phyloP scores from a whole-genome alignment of 2,888 invertebrate genomes.

The Agapostemon virescens region DNA sequence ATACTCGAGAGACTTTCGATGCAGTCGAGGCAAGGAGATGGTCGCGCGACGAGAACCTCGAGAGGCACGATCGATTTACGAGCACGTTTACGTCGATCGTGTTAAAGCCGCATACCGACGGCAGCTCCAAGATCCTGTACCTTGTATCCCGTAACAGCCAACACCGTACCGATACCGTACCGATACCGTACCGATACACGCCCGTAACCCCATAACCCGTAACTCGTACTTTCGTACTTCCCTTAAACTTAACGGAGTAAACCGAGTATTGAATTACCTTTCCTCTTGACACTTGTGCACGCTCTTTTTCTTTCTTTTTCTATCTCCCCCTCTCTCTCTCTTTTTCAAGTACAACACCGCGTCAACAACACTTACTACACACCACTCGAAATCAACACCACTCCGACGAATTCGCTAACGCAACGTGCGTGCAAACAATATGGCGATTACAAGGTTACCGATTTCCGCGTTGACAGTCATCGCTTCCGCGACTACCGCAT shows the following conservation, averaged over 20 bases:
- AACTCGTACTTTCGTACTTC: not conserved
- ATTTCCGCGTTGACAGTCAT: slow-evolving; percentile 75
- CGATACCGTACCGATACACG: not conserved
- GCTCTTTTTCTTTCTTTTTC: not conserved
- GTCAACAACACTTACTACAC: slow-evolving; percentile 39
- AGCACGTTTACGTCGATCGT: slow-evolving; percentile 51
- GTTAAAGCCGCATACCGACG: not conserved
- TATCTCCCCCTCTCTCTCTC: no score
- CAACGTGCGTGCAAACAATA: slow-evolving; percentile 76
- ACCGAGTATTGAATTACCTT: slow-evolving; percentile 57
- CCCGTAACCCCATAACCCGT: not conserved
- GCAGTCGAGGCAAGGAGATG: slow-evolving; percentile 41
- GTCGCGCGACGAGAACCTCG: slow-evolving; percentile 39
- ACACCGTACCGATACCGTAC: not conserved
- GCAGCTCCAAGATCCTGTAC: not conserved
- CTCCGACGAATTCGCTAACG: slow-evolving; percentile 45
- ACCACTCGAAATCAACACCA: slow-evolving; percentile 55
- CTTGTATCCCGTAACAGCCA: not conserved
- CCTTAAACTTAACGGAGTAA: not conserved
- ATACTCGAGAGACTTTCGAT: slow-evolving; percentile 35
- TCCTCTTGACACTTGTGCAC: slow-evolving; percentile 37
- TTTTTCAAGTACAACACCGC: not conserved
- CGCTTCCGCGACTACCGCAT: slow-evolving; percentile 64
- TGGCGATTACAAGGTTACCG: slow-evolving; percentile 72
- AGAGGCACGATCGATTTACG: slow-evolving; percentile 52